phyloP scores from a whole-genome alignment of 2,888 invertebrate genomes.

The Erannis defoliaria region DNA sequence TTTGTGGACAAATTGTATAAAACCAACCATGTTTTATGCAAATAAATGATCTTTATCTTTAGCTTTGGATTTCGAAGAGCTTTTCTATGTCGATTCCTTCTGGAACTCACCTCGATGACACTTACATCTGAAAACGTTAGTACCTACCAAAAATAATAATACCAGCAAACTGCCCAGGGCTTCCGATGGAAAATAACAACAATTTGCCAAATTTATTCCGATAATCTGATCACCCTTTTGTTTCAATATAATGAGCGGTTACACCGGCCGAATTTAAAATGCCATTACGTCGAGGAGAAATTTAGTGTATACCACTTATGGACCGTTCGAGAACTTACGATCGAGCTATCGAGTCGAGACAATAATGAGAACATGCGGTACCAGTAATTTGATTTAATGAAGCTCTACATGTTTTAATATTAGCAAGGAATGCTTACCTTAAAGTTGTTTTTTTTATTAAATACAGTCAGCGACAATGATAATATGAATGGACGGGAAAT shows the following conservation, averaged over 20 bases:
- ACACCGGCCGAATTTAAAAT: conserved; percentile 67
- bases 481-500: too few species aligned
- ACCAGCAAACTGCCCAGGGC: conserved; percentile 53
- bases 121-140: neutral
- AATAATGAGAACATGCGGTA: conserved; percentile 28
- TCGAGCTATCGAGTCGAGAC: conserved; percentile 21
- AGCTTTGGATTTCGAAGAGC: neutral
- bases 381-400: conserved; percentile 28
- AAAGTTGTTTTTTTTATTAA: neutral
- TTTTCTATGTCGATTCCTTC: neutral
- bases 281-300: conserved; percentile 65
- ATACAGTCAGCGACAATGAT: too few species aligned
- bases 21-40: too few species aligned
- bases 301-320: conserved; percentile 44
- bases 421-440: neutral
- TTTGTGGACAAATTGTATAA: too few species aligned
- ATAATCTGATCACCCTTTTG: conserved; percentile 78
- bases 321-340: conserved; percentile 33
- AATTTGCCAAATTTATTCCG: conserved; percentile 82
- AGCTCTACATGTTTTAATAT: conserved; percentile 11
- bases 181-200: conserved; percentile 73
- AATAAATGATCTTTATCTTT: too few species aligned
- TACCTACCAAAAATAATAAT: neutral
- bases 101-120: neutral
- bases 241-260: conserved; percentile 73